A percentile compares a stretch with the other conserved stretches of the same genome.
phyloP scores from a whole-genome alignment of 1,140 invertebrate species.

The Leptinotarsa lineolata region DNA sequence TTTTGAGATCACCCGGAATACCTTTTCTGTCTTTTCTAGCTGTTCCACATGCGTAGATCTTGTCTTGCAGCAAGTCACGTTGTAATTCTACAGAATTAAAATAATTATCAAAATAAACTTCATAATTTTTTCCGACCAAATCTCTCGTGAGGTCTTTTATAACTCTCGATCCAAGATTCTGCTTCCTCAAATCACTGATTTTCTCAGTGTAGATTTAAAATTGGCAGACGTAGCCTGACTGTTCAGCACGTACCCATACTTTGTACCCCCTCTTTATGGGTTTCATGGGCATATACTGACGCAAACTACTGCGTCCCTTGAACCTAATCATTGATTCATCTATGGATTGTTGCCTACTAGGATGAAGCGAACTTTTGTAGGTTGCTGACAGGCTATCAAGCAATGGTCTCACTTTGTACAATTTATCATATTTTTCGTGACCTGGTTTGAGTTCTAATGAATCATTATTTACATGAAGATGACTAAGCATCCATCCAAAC shows the following conservation, averaged over 20 bases:
- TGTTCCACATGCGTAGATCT: slow-evolving; percentile 43
- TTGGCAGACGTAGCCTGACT: slow-evolving; percentile 56
- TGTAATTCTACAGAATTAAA: slow-evolving; percentile 48
- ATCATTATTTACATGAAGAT: slow-evolving; percentile 27
- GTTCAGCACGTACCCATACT: slow-evolving; percentile 31
- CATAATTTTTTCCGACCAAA: slow-evolving; percentile 44
- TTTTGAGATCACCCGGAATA: slow-evolving; percentile 41
- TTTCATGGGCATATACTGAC: slow-evolving; percentile 58
- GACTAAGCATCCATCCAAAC: slow-evolving; percentile 15
- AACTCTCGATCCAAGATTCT: slow-evolving; percentile 44
- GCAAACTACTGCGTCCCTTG: slow-evolving; percentile 52
- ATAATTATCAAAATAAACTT: slow-evolving; percentile 51
- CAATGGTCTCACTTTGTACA: slow-evolving; percentile 53
- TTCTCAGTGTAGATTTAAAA: slow-evolving; percentile 58
- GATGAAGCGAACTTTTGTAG: slow-evolving; percentile 39
- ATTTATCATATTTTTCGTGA: slow-evolving; percentile 52
- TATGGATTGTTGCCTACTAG: slow-evolving; percentile 29
- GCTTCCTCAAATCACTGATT: slow-evolving; percentile 47
- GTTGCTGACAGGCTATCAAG: slow-evolving; percentile 40
- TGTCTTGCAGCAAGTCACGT: slow-evolving; percentile 34
- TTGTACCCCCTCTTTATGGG: slow-evolving; percentile 58
- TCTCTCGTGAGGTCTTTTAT: slow-evolving; percentile 47
- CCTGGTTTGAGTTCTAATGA: slow-evolving; percentile 27
- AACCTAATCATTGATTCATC: slow-evolving; percentile 55
- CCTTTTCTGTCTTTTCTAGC: slow-evolving; percentile 43